Percentiles rank a stretch among this genome's conserved stretches.
phyloP scores from a whole-genome alignment of 2,888 invertebrate genomes.

The Ditylenchus weischeri region DNA sequence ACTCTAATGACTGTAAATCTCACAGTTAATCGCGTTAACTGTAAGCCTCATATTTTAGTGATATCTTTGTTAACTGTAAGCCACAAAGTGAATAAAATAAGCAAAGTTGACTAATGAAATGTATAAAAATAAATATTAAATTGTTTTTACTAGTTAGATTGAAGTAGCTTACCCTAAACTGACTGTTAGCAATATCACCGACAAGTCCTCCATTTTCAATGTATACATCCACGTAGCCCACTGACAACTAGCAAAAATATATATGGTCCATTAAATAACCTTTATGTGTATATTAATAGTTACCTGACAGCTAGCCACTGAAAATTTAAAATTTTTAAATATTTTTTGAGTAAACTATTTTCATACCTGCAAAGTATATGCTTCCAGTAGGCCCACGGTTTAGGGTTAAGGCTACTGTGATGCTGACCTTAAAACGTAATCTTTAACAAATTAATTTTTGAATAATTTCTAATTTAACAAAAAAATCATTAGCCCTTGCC shows the following conservation, averaged over 20 bases:
- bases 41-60: too few species aligned
- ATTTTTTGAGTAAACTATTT: too few species aligned
- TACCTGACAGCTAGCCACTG: slow-evolving; percentile 41
- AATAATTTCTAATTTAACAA: too few species aligned
- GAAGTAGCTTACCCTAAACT: slow-evolving; percentile 45
- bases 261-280: slow-evolving; percentile 14
- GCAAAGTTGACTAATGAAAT: too few species aligned
- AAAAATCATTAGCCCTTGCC: slow-evolving; percentile 17
- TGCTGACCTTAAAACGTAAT: too few species aligned
- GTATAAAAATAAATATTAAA: too few species aligned
- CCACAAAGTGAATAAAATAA: too few species aligned
- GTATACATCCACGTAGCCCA: slow-evolving; percentile 53
- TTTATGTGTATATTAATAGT: neutral
- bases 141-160: too few species aligned
- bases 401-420: neutral
- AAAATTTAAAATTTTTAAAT: slow-evolving; percentile 10
- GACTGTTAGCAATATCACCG: slow-evolving; percentile 53
- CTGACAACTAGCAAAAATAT: neutral
- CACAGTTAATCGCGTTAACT: too few species aligned
- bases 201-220: slow-evolving; percentile 56
- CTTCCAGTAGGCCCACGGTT: slow-evolving; percentile 1
- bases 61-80: too few species aligned
- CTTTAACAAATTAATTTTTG: too few species aligned
- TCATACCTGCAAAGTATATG: neutral
- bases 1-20: too few species aligned